Evolutionary conservation across 2,797 vertebrate genomes (phyloP).

Genomic region (Sebastes miniatus): DNA sequence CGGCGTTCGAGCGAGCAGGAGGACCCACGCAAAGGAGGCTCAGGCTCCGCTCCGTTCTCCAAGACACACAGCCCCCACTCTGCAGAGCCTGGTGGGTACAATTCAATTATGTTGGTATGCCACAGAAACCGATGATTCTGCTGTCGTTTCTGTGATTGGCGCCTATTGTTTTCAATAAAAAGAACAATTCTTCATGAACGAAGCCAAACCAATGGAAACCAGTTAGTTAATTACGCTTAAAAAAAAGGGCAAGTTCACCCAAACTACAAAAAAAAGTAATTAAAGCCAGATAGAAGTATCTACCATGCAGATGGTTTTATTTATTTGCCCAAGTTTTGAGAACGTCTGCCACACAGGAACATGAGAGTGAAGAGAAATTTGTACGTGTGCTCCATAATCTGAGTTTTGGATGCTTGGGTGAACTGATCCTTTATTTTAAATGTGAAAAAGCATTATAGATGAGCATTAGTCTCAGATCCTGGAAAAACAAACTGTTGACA

Average conservation of each 20-base stretch:
- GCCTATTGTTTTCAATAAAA: neutral
- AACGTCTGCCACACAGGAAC: neutral
- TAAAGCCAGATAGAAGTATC: neutral
- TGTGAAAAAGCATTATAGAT: neutral
- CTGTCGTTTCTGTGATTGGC: neutral
- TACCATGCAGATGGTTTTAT: too few species aligned
- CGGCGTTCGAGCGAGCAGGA: constrained; percentile 91
- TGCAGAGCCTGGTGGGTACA: constrained; percentile 85
- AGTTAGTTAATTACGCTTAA: neutral
- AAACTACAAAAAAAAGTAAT: neutral
- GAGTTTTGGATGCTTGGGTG: neutral
- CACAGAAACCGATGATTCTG: neutral
- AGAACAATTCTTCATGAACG: neutral
- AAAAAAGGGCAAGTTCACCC: neutral
- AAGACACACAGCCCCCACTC: constrained; percentile 93
- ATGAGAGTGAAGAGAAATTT: neutral
- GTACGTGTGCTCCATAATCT: neutral
- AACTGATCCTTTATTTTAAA: neutral
- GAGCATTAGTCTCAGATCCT: neutral
- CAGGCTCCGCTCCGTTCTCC: constrained; percentile 76
- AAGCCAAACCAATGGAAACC: neutral
- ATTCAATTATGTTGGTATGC: neutral
- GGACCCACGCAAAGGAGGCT: constrained; percentile 88
- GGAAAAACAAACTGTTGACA: neutral
- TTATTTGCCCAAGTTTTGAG: neutral